Percentiles rank a stretch among this genome's conserved stretches.
phyloP scores from a whole-genome alignment of 2,888 invertebrate species.

The Drosophila melanosoma region DNA sequence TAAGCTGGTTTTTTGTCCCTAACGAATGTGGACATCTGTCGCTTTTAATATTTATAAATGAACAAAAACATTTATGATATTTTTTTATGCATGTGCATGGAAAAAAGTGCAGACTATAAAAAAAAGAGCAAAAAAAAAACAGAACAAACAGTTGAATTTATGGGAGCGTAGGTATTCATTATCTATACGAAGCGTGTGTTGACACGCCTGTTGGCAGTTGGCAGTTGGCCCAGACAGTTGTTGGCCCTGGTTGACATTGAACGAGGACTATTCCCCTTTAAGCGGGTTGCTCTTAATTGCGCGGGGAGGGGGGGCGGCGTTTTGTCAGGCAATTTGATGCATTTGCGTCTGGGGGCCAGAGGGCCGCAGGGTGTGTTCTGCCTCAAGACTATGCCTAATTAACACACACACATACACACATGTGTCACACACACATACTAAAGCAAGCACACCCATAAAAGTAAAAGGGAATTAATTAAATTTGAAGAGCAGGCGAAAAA shows the following conservation, averaged over 20 bases:
- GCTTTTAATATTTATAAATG: conserved; percentile 65
- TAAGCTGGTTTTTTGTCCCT: conserved; percentile 61
- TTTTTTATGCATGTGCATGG: conserved; percentile 55
- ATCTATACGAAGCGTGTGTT: conserved; percentile 54
- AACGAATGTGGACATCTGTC: conserved; percentile 62
- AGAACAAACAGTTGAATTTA: neutral
- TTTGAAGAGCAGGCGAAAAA: conserved; percentile 39
- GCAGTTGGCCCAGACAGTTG: conserved; percentile 15
- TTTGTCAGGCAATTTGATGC: conserved; percentile 75
- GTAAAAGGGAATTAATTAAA: conserved; percentile 75
- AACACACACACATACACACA: conserved; percentile 50
- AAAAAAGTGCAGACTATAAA: conserved; percentile 18
- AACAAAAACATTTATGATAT: conserved; percentile 48
- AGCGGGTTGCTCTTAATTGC: conserved; percentile 29
- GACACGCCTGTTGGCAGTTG: conserved; percentile 52
- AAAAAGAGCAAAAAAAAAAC: conserved; percentile 8
- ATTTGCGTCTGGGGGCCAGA: conserved; percentile 52
- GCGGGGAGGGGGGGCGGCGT: conserved; percentile 43
- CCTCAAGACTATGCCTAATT: conserved; percentile 67
- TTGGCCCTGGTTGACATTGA: conserved; percentile 59
- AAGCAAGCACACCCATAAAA: conserved; percentile 57
- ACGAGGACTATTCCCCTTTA: conserved; percentile 33
- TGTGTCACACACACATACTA: neutral
- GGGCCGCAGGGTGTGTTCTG: conserved; percentile 63
- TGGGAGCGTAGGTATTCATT: conserved; percentile 56